These are phyloP conservation scores for Pagetopsis macropterus DNA, from an alignment of 2,797 vertebrate genomes.

Conservation along the genomic window DNA sequence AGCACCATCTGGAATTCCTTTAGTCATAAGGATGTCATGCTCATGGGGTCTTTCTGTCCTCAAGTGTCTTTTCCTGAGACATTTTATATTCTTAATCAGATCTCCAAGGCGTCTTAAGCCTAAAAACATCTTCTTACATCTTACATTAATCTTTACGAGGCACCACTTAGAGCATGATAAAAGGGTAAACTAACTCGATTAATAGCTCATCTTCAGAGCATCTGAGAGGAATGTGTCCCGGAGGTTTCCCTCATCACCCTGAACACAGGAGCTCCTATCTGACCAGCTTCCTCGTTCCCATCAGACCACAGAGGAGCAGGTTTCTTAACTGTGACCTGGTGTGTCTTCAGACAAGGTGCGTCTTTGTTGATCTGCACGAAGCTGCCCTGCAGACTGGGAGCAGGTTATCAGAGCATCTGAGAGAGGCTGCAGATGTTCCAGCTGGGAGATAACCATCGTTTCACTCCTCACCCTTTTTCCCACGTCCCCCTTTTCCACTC, in stretches of 20 bases:
- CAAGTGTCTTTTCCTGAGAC: slow-evolving; percentile 22
- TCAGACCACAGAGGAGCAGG: slow-evolving; percentile 37
- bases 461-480: slow-evolving; percentile 50
- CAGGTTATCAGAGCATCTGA: slow-evolving; percentile 62
- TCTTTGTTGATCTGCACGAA: slow-evolving; percentile 61
- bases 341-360: slow-evolving; percentile 48
- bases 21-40: slow-evolving; percentile 32
- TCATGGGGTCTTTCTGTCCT: slow-evolving; percentile 25
- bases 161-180: slow-evolving; percentile 29
- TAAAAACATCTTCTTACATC: slow-evolving; percentile 15
- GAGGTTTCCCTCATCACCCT: slow-evolving; percentile 45
- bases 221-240: slow-evolving; percentile 50
- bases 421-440: slow-evolving; percentile 68
- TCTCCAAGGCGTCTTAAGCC: slow-evolving; percentile 37
- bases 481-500: background rate
- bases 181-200: slow-evolving; percentile 41
- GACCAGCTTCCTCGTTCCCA: slow-evolving; percentile 31
- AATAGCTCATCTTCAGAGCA: slow-evolving; percentile 35
- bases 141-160: slow-evolving; percentile 32
- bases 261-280: slow-evolving; percentile 44
- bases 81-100: slow-evolving; percentile 32
- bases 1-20: slow-evolving; percentile 68
- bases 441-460: slow-evolving; percentile 66
- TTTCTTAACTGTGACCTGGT: slow-evolving; percentile 63
- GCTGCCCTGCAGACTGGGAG: slow-evolving; percentile 44